Base-by-base conservation (phyloP, 2,888 invertebrate genomes). In the Megaustenia siamemsis region DNA sequence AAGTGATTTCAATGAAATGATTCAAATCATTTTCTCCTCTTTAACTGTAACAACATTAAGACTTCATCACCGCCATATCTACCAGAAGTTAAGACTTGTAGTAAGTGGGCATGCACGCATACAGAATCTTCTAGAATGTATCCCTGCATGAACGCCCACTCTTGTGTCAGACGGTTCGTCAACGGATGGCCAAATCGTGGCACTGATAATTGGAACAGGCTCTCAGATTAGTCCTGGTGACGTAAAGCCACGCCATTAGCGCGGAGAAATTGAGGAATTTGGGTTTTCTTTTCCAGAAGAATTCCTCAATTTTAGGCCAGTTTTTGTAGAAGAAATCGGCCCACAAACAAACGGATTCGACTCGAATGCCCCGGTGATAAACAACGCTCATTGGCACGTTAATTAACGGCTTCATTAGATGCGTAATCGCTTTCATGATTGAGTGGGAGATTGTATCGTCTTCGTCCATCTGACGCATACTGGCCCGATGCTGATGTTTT, bases 331-430 rank as follows among this genome's bases (percentile, higher is more conserved):
- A 43, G 8, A 43, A 45, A 43, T 49, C 32, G 15, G 49, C 5
- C 15, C 49, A 3, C 73, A 49, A 73, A 73, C 49, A 49, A 49
- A 73, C 73, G 49, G 73, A 18, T 32, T 28, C 21, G 32, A 24
- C 45, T 45, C 18, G 15, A 49, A 28, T 28, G 49, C 49, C 45
- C n/a, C 21, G 21, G 73, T 73, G 32, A 49, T 73, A 73, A 73
- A 73, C 49, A 12, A 45, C 3, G 73, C 5, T 28, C 43, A n/a
- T 32, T 49, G 49, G 49, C 73, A 73, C 43, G 28, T 49, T 73
- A 73, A 73, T 73, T 73, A 73, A 73, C 45, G 49, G 49, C 21
- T 28, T 49, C 73, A 73, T 73, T 73, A 73, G 49, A 49, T 49
- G 49, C 32, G 28, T 73, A 73, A 73, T 73, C 73, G 73, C 32